Evolutionary conservation across 1,140 invertebrate genomes (phyloP).

Genomic region (Eupeodes corollae): DNA sequence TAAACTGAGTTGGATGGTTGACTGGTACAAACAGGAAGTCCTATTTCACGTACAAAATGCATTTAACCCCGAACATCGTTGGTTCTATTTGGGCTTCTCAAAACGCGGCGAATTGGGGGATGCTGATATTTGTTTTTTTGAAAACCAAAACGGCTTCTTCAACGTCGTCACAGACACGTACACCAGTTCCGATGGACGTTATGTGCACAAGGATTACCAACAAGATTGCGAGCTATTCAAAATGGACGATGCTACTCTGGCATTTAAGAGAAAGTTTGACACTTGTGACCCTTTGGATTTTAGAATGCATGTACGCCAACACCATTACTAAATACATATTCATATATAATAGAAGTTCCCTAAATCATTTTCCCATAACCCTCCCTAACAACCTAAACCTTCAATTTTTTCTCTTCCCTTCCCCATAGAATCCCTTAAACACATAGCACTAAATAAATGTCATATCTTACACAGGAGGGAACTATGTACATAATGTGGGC

Average conservation of each 20-base stretch:
- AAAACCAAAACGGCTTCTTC: constrained; percentile 34
- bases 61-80: constrained; percentile 40
- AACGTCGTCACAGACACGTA: constrained; percentile 50
- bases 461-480: constrained; percentile 43
- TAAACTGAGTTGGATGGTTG: constrained; percentile 36
- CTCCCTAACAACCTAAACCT: no score
- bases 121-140: constrained; percentile 79
- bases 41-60: constrained; percentile 36
- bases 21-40: constrained; percentile 37
- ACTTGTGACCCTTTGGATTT: constrained; percentile 88
- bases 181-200: constrained; percentile 53
- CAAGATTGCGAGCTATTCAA: constrained; percentile 72
- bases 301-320: constrained; percentile 59
- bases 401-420: not conserved
- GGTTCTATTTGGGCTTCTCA: constrained; percentile 88
- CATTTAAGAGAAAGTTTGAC: constrained; percentile 73
- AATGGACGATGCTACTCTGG: constrained; percentile 49
- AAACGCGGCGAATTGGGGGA: constrained; percentile 65
- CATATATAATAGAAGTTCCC: not conserved
- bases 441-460: not conserved
- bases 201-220: constrained; percentile 53
- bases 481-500: constrained; percentile 60
- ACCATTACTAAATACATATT: not conserved
- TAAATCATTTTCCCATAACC: not conserved
- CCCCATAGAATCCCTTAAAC: not conserved